Conservation (phyloP, 2,797 vertebrate species). For the Anniella stebbinsi region DNA sequence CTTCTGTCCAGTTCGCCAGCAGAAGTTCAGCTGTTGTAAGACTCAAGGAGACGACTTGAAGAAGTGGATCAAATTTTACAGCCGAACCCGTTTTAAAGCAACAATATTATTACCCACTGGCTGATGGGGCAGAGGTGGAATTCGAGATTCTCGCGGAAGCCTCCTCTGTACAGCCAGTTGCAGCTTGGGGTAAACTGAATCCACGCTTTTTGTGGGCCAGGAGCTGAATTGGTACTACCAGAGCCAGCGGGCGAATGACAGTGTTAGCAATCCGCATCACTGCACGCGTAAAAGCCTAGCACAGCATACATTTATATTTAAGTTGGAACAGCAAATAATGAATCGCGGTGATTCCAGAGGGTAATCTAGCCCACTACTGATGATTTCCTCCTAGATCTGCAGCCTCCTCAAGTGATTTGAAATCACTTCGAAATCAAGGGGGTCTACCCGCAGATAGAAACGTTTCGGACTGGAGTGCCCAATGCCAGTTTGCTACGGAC, state of each 20-base stretch:
- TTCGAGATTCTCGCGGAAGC: background rate
- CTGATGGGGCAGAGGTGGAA: background rate
- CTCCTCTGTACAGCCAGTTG: background rate
- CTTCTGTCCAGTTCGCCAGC: background rate
- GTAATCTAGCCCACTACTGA: background rate
- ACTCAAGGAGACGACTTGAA: background rate
- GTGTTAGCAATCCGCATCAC: background rate
- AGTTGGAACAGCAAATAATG: conserved; percentile 64
- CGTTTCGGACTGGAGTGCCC: background rate
- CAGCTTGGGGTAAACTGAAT: background rate
- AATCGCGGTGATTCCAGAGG: conserved; percentile 57
- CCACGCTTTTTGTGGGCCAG: background rate
- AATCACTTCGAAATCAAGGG: background rate
- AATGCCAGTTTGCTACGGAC: conserved; percentile 49
- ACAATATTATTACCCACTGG: background rate
- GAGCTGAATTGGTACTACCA: background rate
- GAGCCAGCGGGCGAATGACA: background rate
- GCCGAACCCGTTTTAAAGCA: background rate
- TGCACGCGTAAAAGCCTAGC: conserved; percentile 34
- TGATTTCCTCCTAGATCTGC: no score
- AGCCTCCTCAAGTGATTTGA: background rate
- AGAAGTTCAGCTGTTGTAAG: no score
- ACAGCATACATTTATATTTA: conserved; percentile 61
- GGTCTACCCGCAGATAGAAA: no score
- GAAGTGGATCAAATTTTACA: no score